phyloP scores from a whole-genome alignment of 2,888 invertebrate species.

The Ophonus ardosiacus region DNA sequence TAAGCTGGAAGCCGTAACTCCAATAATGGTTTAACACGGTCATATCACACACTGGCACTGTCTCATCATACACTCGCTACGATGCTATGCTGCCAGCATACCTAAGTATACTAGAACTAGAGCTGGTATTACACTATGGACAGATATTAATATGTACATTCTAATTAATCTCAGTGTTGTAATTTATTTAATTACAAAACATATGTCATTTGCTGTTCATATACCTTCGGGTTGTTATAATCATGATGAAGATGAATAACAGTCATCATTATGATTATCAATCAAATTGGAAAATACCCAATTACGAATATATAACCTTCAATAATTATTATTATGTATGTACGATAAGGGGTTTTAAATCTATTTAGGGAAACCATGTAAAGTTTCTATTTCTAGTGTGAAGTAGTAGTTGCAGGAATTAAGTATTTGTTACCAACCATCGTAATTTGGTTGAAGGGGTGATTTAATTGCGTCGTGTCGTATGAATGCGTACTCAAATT shows the following conservation, averaged over 20 bases:
- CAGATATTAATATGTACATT: constrained; percentile 3
- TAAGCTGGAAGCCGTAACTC: constrained; percentile 3
- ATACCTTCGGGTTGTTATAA: not conserved
- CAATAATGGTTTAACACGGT: constrained; percentile 34
- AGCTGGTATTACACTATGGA: not conserved
- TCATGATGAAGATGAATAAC: not conserved
- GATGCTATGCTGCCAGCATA: constrained; percentile 3
- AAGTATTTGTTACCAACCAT: no score
- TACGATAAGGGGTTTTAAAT: no score
- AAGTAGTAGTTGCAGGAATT: no score
- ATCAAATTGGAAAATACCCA: not conserved
- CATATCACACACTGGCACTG: constrained; percentile 2
- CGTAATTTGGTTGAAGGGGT: no score
- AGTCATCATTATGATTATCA: not conserved
- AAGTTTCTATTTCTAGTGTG: no score
- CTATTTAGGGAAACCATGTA: no score
- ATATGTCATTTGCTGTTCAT: not conserved
- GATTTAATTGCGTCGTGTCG: no score
- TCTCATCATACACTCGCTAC: not conserved
- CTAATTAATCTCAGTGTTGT: not conserved
- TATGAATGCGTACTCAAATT: no score
- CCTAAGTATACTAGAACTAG: not conserved
- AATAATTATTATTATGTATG: no score
- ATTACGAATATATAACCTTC: no score
- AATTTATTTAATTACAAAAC: not conserved